A percentile compares a stretch with the other conserved stretches of the same genome.
Evolutionary conservation across 2,888 invertebrate genomes (phyloP).

Genomic region (Dolomedes plantarius): DNA sequence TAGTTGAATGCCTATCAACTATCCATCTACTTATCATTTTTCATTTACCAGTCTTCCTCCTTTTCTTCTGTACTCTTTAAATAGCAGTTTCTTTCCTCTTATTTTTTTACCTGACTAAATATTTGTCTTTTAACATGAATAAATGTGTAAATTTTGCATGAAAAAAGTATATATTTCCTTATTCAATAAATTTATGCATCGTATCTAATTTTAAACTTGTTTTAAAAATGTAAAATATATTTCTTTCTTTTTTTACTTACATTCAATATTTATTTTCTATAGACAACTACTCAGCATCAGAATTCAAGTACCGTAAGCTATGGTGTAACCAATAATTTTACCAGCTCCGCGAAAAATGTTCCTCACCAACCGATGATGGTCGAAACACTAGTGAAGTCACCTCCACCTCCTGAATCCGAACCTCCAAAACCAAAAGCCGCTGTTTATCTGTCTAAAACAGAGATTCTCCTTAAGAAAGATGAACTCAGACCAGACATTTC

Average conservation of each 20-base stretch:
- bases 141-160: no score
- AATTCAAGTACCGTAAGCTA: background rate
- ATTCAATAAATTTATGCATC: no score
- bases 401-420: background rate
- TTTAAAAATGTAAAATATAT: no score
- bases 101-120: no score
- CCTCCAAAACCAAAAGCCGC: constrained; percentile 29
- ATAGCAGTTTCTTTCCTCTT: no score
- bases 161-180: no score
- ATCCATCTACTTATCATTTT: background rate
- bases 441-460: constrained; percentile 43
- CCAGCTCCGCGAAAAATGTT: constrained; percentile 20
- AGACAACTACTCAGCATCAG: background rate
- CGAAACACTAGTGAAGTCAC: constrained; percentile 37
- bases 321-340: constrained; percentile 36
- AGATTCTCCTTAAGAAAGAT: constrained; percentile 31
- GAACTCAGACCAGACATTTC: background rate
- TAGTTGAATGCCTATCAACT: no score
- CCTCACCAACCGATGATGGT: constrained; percentile 52
- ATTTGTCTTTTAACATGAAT: no score
- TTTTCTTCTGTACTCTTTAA: no score
- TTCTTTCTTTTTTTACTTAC: no score
- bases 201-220: no score
- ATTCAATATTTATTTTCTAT: background rate
- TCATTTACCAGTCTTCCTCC: background rate